phyloP scores from a whole-genome alignment of 1,140 invertebrate species.

The Diuraphis noxia region DNA sequence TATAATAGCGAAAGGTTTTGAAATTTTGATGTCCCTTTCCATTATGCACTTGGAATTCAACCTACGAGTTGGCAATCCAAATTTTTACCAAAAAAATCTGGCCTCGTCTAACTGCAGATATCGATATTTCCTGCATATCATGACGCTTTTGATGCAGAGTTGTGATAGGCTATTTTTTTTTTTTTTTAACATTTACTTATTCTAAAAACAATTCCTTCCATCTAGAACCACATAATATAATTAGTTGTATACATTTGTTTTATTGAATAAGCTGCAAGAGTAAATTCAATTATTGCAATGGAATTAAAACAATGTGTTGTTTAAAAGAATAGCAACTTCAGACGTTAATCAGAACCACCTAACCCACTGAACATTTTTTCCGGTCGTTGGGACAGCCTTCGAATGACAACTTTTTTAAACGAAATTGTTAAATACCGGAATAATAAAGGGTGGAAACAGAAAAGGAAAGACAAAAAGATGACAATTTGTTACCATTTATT shows the following conservation, averaged over 20 bases:
- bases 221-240: not conserved
- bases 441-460: not conserved
- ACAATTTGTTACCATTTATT: not conserved
- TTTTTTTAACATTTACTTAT: not conserved
- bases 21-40: not conserved
- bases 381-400: not conserved
- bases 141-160: too few species aligned
- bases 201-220: not conserved
- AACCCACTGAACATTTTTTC: not conserved
- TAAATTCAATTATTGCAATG: not conserved
- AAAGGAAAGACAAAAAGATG: not conserved
- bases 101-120: too few species aligned
- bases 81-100: too few species aligned
- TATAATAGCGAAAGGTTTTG: not conserved
- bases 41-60: not conserved
- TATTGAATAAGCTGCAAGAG: not conserved
- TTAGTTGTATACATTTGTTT: not conserved
- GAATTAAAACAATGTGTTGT: not conserved
- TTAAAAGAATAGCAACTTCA: not conserved
- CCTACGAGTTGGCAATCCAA: too few species aligned
- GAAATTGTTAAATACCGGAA: slow-evolving; percentile 29
- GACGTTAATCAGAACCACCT: not conserved
- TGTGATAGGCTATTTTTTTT: too few species aligned
- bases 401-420: not conserved
- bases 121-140: too few species aligned